Base-by-base conservation (phyloP, 2,113 vertebrate species). In the Pyxicephalus adspersus region DNA sequence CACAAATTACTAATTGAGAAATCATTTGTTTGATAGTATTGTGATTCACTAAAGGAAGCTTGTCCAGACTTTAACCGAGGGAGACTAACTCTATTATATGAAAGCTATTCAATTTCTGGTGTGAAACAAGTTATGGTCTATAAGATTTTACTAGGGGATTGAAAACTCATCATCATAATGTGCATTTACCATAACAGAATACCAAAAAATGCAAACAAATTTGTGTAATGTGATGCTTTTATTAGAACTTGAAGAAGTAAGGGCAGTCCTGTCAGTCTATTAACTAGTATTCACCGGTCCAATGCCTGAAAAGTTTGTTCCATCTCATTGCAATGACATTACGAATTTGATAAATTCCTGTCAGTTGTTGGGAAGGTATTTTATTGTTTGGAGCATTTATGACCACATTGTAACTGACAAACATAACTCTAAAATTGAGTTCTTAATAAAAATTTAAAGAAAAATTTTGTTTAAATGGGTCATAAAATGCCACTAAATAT, bases 81-180 rank as follows among this genome's bases (percentile, higher is more conserved):
- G 22, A 34, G 26, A 55, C 76, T 28, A 15, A 22, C n/a, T 77
- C 50, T 17, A 65, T 65, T 77, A 66, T 77, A 65, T 54, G 26
- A 77, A 66, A 58, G 20, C 64, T 25, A 57, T 78, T 66, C 29
- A 15, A n/a, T 22, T 20, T 28, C 26, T 78, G 66, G 76, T 13
- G n/a, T 78, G 28, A 55, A 65, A 57, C 76, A 67, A 66, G 76
- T 67, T 78, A 78, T 78, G 64, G 63, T 67, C 28, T 78, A 20
- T 58, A 51, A 64, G 20, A 57, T 26, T 78, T 55, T 20, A 38
- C 7, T 38, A n/a, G 61, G 51, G 66, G 61, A 55, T 54, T 55
- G 76, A 51, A 67, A 67, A 50, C 11, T 28, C 28, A 20, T 61
- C 60, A 64, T 64, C 58, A 26, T 74, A 29, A 74, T 74, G 54